Conservation (phyloP, 1,140 invertebrate genomes). For the Eupeodes corollae region DNA sequence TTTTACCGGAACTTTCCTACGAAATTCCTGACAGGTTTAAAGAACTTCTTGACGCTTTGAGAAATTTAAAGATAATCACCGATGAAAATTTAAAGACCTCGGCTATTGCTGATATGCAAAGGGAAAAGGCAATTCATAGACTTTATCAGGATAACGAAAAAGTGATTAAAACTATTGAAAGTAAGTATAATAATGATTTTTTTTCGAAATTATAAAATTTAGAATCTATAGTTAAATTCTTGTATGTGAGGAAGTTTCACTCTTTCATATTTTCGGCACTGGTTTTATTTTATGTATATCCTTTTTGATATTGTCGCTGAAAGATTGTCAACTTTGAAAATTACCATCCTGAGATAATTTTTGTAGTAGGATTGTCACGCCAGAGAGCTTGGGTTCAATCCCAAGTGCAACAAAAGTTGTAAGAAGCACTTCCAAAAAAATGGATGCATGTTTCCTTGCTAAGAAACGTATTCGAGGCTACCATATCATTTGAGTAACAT, state of each 20-base stretch:
- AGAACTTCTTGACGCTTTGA: slow-evolving; percentile 4
- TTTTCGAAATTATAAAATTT: too few species aligned
- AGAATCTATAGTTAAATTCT: too few species aligned
- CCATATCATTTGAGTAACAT: too few species aligned
- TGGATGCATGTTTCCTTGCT: too few species aligned
- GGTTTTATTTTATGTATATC: not conserved
- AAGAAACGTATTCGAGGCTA: too few species aligned
- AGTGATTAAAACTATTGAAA: slow-evolving; percentile 4
- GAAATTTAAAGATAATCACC: slow-evolving; percentile 2
- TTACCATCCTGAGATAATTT: too few species aligned
- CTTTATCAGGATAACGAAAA: slow-evolving; percentile 8
- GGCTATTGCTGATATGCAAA: slow-evolving; percentile 4
- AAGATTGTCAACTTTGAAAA: too few species aligned
- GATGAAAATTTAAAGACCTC: slow-evolving; percentile 5
- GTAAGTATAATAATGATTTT: slow-evolving; percentile 3
- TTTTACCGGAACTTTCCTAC: slow-evolving; percentile 1
- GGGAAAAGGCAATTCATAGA: slow-evolving; percentile 9
- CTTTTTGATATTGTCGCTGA: not conserved
- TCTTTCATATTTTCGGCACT: not conserved
- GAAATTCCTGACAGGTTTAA: slow-evolving; percentile 3
- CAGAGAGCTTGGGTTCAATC: too few species aligned
- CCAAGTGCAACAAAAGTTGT: too few species aligned
- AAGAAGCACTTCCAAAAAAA: too few species aligned
- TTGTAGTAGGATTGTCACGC: too few species aligned
- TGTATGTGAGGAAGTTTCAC: not conserved